phyloP scores from a whole-genome alignment of 1,140 invertebrate genomes.

The Leptonema lineaticorne region DNA sequence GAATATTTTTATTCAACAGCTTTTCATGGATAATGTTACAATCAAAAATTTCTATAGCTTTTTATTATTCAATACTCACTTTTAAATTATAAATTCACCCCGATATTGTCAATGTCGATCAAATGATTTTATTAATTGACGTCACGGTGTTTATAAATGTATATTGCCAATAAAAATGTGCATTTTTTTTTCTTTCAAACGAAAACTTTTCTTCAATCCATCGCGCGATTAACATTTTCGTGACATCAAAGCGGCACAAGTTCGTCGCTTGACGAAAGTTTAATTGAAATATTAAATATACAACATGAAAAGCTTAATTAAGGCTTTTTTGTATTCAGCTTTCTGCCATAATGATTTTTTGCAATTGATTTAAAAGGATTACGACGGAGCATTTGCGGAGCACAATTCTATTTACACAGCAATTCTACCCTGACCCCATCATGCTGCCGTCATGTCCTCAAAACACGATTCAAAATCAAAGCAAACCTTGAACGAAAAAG shows the following conservation, averaged over 20 bases:
- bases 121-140: too few relatives aligned
- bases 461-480: background rate
- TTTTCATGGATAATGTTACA: too few relatives aligned
- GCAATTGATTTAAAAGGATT: conserved; percentile 25
- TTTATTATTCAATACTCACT: too few relatives aligned
- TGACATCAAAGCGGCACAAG: background rate
- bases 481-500: too few relatives aligned
- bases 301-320: background rate
- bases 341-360: conserved; percentile 23
- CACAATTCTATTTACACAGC: conserved; percentile 25
- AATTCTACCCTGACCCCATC: conserved; percentile 21
- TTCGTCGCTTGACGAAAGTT: background rate
- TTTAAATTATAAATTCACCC: too few relatives aligned
- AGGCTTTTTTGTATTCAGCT: conserved; percentile 6
- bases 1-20: too few relatives aligned
- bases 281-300: conserved; percentile 17
- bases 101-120: too few relatives aligned
- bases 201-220: too few relatives aligned
- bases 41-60: too few relatives aligned
- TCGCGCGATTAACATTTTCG: conserved; percentile 14
- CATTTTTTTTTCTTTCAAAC: too few relatives aligned
- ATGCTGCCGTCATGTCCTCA: background rate
- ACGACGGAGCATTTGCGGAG: conserved; percentile 18
- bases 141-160: too few relatives aligned
- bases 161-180: too few relatives aligned